A percentile compares a stretch with the other conserved stretches of the same genome.
Conservation (phyloP, 2,797 vertebrate species). For the Heliangelus exortis region DNA sequence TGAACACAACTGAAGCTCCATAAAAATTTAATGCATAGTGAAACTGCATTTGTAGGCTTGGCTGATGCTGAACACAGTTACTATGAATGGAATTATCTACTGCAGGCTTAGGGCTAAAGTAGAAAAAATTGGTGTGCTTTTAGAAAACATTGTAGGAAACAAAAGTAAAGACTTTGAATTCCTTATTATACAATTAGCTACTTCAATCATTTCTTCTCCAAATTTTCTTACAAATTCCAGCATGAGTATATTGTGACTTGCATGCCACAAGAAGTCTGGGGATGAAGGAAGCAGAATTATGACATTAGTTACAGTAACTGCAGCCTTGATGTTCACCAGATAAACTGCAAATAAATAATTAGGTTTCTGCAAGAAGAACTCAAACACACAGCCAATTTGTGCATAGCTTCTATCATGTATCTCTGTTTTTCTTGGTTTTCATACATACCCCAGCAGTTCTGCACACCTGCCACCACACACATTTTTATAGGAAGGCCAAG, state of each 20-base stretch:
- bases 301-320: neutral
- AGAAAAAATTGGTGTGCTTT: neutral
- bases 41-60: neutral
- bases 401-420: neutral
- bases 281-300: rapidly evolving
- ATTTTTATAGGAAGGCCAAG: neutral
- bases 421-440: neutral
- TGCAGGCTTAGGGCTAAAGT: neutral
- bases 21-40: neutral
- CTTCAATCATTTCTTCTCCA: neutral
- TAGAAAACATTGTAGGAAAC: neutral
- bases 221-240: neutral
- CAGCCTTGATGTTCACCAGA: neutral
- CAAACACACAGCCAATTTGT: rapidly evolving
- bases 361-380: neutral
- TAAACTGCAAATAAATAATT: neutral
- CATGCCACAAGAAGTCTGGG: neutral
- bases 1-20: neutral
- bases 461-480: neutral
- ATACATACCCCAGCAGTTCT: neutral
- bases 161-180: neutral
- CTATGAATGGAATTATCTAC: neutral
- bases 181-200: rapidly evolving
- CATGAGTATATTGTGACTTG: neutral
- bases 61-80: neutral